phyloP scores from a whole-genome alignment of 2,113 vertebrate genomes.

The Anarhynchus alexandrinus region DNA sequence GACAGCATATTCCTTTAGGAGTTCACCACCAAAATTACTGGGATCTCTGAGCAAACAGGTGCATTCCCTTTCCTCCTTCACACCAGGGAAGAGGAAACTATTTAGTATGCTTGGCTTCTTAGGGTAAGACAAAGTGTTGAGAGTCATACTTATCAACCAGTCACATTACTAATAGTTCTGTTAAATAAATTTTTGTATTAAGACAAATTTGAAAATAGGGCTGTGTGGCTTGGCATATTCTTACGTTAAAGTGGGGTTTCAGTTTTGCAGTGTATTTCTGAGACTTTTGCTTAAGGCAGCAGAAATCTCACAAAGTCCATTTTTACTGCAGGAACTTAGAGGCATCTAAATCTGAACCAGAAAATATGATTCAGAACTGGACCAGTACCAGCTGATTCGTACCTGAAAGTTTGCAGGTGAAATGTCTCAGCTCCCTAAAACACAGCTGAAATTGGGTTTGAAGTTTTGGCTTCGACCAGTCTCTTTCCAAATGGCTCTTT shows the following conservation, averaged over 20 bases:
- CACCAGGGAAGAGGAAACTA: not conserved
- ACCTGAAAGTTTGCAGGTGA: not conserved
- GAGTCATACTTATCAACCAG: not conserved
- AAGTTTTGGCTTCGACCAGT: not conserved
- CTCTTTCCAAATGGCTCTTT: not conserved
- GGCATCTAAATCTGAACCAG: not conserved
- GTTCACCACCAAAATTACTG: not conserved
- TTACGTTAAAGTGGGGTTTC: not conserved
- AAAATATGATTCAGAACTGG: not conserved
- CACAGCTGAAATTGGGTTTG: not conserved
- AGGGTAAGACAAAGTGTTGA: not conserved
- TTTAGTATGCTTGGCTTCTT: not conserved
- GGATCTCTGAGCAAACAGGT: not conserved
- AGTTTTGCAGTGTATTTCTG: not conserved
- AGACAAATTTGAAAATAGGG: not conserved
- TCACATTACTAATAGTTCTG: not conserved
- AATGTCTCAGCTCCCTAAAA: not conserved
- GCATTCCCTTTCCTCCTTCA: not conserved
- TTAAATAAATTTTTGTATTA: not conserved
- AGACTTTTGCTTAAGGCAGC: not conserved
- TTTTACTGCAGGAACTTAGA: not conserved
- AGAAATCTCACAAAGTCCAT: not conserved
- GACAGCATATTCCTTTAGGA: not conserved
- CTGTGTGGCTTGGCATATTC: not conserved
- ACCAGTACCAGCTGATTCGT: not conserved